Evolutionary conservation across 2,113 vertebrate genomes (phyloP).

Genomic region (Callopanchax toddi): DNA sequence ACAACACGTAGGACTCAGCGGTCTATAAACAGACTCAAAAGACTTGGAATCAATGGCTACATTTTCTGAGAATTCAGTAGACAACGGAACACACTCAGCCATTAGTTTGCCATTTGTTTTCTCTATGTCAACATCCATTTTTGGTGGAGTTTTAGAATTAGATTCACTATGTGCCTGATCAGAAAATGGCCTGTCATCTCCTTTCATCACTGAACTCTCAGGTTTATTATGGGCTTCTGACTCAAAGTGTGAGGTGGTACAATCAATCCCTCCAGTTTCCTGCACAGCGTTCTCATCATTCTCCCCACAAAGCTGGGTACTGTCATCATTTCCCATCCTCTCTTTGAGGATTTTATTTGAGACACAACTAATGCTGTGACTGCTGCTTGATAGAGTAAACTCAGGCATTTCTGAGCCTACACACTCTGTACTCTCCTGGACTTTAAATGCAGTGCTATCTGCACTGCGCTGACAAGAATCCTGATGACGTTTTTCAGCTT

Average conservation of each 20-base stretch:
- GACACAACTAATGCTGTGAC: neutral
- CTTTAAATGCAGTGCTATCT: neutral
- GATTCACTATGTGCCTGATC: neutral
- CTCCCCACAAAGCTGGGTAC: neutral
- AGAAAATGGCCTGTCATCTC: neutral
- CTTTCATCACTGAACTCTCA: neutral
- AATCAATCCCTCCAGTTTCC: neutral
- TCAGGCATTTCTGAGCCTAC: constrained; percentile 3
- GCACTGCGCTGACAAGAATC: constrained; percentile 10
- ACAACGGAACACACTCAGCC: neutral
- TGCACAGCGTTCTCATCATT: constrained; percentile 4
- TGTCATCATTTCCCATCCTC: constrained; percentile 14
- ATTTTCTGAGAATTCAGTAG: constrained; percentile 8
- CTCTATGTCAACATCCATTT: constrained; percentile 6
- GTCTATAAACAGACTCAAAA: constrained; percentile 28
- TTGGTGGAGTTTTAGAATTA: neutral
- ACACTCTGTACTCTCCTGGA: neutral
- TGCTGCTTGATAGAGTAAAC: neutral
- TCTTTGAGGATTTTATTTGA: constrained; percentile 5
- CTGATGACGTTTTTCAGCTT: neutral
- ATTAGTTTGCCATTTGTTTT: neutral
- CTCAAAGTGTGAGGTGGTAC: neutral
- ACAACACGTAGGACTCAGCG: constrained; percentile 35
- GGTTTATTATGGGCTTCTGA: neutral
- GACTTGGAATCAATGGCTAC: constrained; percentile 5